Conservation (phyloP, 2,113 vertebrate genomes). For the Corapipo altera region DNA sequence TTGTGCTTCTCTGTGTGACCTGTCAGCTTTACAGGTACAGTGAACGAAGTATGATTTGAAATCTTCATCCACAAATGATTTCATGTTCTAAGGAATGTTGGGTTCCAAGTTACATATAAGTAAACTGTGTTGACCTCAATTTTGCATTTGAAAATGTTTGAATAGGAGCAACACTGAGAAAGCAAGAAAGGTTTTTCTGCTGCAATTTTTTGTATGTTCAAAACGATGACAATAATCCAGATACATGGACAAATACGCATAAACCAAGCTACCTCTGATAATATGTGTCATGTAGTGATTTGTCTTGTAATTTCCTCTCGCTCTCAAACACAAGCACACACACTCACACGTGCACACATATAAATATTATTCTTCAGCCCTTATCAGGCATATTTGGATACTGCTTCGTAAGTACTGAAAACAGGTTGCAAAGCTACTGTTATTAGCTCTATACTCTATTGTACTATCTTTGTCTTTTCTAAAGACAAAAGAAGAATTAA, state of each 20-base stretch:
- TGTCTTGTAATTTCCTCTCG: background rate
- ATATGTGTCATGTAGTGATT: background rate
- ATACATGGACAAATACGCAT: background rate
- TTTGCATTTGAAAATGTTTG: background rate
- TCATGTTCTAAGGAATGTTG: background rate
- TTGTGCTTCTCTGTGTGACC: background rate
- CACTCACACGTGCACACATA: background rate
- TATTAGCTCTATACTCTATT: background rate
- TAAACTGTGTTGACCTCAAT: background rate
- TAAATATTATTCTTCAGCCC: background rate
- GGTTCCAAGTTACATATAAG: background rate
- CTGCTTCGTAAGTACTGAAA: background rate
- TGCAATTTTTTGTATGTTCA: background rate
- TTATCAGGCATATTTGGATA: background rate
- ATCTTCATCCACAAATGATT: background rate
- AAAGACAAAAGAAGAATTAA: slow-evolving; percentile 19
- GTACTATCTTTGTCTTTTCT: background rate
- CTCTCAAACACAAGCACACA: background rate
- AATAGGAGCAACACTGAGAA: background rate
- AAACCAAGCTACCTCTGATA: background rate
- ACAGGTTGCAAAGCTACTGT: background rate
- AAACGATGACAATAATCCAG: background rate
- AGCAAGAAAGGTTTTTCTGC: background rate
- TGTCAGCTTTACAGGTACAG: background rate
- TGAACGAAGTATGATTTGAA: background rate